Evolutionary conservation across 2,797 vertebrate species (phyloP), one percentile per base, ranked within the genome.

Genomic region (Scarus forsteni): DNA sequence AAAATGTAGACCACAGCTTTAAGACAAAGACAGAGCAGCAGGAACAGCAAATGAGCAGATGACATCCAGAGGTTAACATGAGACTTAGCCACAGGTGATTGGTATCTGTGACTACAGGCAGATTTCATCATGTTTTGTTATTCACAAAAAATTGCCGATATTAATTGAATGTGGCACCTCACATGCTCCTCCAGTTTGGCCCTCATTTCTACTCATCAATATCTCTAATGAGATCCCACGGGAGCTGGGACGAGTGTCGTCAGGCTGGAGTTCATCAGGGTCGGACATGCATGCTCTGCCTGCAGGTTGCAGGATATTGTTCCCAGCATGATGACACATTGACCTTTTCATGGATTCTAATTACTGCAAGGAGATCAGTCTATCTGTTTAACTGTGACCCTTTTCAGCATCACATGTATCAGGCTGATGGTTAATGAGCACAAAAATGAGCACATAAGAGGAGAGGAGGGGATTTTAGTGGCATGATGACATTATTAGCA

Each of bases 281-380:
- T 40, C 15, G 49, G 49, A 75, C 57, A 57, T 0, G 2, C 55
- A 69, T 39, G 39, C 52, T 59, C 53, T 60, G 53, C 62, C 63
- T 55, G 27, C 63, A 58, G 50, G 53, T 48, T 59, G 63, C 35
- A 63, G 73, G 60, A 63, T 72, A 52, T 64, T 66, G 19, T 67
- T 60, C 60, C 45, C 64, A 79, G 67, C 71, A 65, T 60, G 61
- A 76, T 19, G 60, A 59, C 27, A 42, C 43, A 44, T 77, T 82
- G 72, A 87, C 83, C 80, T 88, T 86, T 79, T 72, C 6, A 70
- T 54, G 27, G 50, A 68, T 78, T 72, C 54, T 36, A 67, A 83
- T 81, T 66, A 75, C 50, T 60, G 46, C 7, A 16, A 46, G 40
- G 58, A 18, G 16, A 38, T 57, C 43, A 36, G 53, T 11, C 65